Evolutionary conservation across 2,888 invertebrate genomes (phyloP), one percentile per base, ranked within the genome.

Genomic region (Dichetophora obliterata): DNA sequence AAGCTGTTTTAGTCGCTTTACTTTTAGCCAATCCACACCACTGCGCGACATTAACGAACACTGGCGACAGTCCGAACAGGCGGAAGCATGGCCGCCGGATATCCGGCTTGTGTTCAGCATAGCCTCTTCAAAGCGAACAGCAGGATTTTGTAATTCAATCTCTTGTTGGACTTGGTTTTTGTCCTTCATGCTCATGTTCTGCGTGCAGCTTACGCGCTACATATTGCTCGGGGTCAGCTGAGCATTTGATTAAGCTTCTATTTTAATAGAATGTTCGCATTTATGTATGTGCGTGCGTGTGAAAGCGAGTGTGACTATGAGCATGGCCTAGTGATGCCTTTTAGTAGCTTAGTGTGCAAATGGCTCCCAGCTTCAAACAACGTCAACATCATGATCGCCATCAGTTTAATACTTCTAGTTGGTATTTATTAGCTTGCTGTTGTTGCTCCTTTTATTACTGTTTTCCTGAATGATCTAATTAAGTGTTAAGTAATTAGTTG

Each of bases 21-120:
- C 31, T 31, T 31, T 5, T 31, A 31, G 31, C 3, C 31, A 5
- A 31, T 4, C 3, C 31, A 31, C 43, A 11, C 11, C 3, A 11
- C 43, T 14, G 43, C 43, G 43, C 43, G 43, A 43, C 43, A 43
- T 43, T 11, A 43, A 14, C 43, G 43, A 11, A 31, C 59, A 69
- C 8, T 27, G 50, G 5, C 16, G 31, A 22, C 68, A 24, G 48
- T 59, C 22, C 61, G 34, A 19, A 34, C 4, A 57, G 16, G 68
- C 69, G 69, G 73, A 73, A 73, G 72, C 73, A 78, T 66, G 74
- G 61, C 76, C 59, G 52, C n/a, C 78, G 78, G 78, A 79, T 61
- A 77, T 77, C 78, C 78, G 77, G 69, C 65, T 63, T 43, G 50
- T 72, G 77, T 77, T 75, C 61, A 65, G 74, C 77, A 79, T 69